A percentile compares a stretch with the other conserved stretches of the same genome.
phyloP scores from a whole-genome alignment of 2,797 vertebrate species.

The Anas bahamensis region DNA sequence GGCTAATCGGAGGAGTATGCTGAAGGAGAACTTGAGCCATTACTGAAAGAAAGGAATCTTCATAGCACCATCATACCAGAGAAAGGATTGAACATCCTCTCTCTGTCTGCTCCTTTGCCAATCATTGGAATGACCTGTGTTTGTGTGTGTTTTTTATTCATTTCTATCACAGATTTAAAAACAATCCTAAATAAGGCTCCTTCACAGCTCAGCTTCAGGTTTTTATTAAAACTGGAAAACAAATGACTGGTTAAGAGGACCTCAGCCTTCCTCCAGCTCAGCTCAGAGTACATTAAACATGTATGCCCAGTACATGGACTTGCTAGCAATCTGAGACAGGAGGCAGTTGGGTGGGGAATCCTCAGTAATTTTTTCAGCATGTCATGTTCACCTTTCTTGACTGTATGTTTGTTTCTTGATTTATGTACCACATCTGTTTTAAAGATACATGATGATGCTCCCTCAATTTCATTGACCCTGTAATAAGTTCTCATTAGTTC shows the following conservation, averaged over 20 bases:
- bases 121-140: neutral
- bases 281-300: neutral
- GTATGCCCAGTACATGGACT: neutral
- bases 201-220: neutral
- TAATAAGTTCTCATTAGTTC: neutral
- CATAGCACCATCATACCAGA: neutral
- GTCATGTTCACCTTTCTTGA: neutral
- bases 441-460: neutral
- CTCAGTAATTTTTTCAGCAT: neutral
- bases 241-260: neutral
- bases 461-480: neutral
- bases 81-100: neutral
- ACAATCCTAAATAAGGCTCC: neutral
- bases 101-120: neutral
- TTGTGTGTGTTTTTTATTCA: neutral
- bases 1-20: neutral
- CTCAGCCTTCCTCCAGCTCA: neutral
- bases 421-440: neutral
- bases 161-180: neutral
- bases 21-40: neutral
- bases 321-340: neutral
- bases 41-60: neutral
- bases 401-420: neutral
- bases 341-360: neutral
- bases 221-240: neutral